Base-by-base conservation (phyloP, 2,888 invertebrate genomes). In the Caenorhabditis sp. region DNA sequence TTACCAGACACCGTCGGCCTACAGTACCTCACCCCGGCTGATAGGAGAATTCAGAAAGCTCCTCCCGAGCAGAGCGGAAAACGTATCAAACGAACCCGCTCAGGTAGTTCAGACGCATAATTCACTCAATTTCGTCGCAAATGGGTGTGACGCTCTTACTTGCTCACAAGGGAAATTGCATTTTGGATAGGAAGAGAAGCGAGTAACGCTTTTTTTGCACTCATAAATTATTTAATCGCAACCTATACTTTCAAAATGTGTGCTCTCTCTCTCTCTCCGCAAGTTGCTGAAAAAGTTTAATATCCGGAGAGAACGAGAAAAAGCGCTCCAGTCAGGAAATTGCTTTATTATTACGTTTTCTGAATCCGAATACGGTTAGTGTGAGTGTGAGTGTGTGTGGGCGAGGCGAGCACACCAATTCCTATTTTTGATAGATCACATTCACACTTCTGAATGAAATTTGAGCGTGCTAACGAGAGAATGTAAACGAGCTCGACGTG, bases 381-480 rank as follows among this genome's bases (percentile, higher is more conserved):
- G 32, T 50, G 56, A 45, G 50, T 65, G 53, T 35, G 56, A 9
- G 46, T 35, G 32, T 50, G 56, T 53, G 50, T 65, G 53, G 46
- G 56, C 66, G 24, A 26, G 13, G 41, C 8, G 9, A 24, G 22
- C 24, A 24, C 27, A 50, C 35, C 53, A 30, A 35, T 37, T 65
- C 45, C 35, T 26, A 41, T 35, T 35, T 35, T 7, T 39, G 43
- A 58, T 20, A 43, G 43, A 37, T 65, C 65, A 37, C 55, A 35
- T 59, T 45, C 53, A 59, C 70, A 70, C 70, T 70, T 59, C 30
- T 43, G 43, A 58, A 68, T 68, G 68, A 68, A 66, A 68, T 68
- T 58, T 58, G 58, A 68, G 53, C 52, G 59, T 58, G 48, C 46
- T 59, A 46, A 52, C n/a, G 59, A 41, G 45, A 53, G 53, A n/a